These are phyloP conservation scores for Crotalus helleri DNA, from an alignment of 2,113 vertebrate species.

Conservation along the genomic window DNA sequence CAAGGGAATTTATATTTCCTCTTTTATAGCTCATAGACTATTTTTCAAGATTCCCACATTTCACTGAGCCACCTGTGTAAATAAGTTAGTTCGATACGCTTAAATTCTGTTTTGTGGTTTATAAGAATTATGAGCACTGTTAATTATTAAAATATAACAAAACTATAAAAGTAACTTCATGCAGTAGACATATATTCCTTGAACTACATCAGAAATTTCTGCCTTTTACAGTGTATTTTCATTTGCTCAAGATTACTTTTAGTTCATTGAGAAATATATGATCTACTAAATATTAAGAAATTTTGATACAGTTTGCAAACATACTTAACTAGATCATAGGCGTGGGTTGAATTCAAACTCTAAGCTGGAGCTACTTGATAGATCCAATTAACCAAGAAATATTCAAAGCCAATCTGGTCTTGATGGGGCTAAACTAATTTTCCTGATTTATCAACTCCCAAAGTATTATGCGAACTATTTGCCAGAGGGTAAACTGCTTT, in stretches of 20 bases:
- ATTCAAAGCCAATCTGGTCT: background rate
- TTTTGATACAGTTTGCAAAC: background rate
- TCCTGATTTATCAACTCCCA: background rate
- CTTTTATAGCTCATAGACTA: background rate
- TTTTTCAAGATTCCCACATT: background rate
- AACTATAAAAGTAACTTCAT: background rate
- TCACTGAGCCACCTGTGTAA: background rate
- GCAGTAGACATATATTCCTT: background rate
- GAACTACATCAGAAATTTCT: background rate
- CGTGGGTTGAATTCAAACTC: background rate
- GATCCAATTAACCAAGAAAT: background rate
- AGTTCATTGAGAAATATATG: background rate
- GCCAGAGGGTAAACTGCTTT: background rate
- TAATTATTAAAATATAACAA: background rate
- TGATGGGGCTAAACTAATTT: background rate
- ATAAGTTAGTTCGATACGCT: background rate
- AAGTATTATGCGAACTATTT: background rate
- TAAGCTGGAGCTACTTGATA: background rate
- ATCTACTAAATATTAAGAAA: background rate
- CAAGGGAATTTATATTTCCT: conserved; percentile 3
- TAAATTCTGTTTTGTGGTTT: background rate
- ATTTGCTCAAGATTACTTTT: background rate
- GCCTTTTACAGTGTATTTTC: background rate
- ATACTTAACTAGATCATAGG: background rate
- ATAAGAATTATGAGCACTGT: background rate